Conservation (phyloP, 2,797 vertebrate genomes). For the Danionella dracula region DNA sequence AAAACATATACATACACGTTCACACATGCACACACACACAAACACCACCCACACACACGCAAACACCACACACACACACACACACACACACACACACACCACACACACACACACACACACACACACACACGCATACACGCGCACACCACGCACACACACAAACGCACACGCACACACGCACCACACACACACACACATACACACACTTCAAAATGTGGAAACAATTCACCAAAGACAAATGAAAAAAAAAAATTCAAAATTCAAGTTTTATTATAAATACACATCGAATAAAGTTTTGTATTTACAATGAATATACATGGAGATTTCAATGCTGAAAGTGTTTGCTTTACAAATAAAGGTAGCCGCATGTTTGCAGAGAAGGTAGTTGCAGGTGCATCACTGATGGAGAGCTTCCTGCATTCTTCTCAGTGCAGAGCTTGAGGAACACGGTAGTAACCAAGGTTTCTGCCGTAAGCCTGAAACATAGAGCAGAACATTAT, state of each 20-base stretch:
- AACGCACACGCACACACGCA: too few species aligned
- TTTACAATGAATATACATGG: conserved; percentile 63
- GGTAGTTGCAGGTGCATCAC: too few species aligned
- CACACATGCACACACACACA: too few species aligned
- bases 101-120: too few species aligned
- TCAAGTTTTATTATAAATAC: conserved; percentile 46
- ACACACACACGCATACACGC: too few species aligned
- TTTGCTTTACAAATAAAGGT: background rate
- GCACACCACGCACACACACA: too few species aligned
- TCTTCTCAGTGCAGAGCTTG: conserved; percentile 62
- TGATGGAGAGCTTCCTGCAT: conserved; percentile 29
- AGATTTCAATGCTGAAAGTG: background rate
- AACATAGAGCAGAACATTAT: background rate
- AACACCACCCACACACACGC: too few species aligned
- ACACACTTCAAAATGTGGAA: background rate
- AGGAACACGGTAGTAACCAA: conserved; percentile 60
- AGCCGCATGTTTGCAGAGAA: too few species aligned
- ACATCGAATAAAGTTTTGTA: conserved; percentile 57
- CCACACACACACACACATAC: too few species aligned
- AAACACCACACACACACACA: too few species aligned
- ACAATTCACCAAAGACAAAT: background rate
- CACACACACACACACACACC: too few species aligned
- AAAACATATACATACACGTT: too few species aligned
- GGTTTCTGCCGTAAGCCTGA: conserved; percentile 65
- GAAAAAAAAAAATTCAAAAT: background rate